Conservation (phyloP, 2,888 invertebrate species). For the Electrophaes corylata region DNA sequence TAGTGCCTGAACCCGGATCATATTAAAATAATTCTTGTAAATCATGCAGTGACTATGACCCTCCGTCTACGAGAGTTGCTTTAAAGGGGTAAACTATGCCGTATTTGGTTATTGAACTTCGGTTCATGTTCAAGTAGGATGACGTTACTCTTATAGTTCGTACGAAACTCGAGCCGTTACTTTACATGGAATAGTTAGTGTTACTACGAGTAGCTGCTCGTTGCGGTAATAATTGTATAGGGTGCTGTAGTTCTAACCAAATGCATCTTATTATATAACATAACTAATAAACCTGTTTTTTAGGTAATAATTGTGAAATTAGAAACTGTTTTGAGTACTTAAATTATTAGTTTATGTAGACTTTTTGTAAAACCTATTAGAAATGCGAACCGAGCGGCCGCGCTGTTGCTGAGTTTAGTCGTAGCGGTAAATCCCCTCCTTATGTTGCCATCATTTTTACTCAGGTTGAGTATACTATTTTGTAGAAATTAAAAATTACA, state of each 20-base stretch:
- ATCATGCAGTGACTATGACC: slow-evolving; percentile 48
- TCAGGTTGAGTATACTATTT: not conserved
- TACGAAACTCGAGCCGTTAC: slow-evolving; percentile 14
- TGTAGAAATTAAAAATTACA: slow-evolving; percentile 32
- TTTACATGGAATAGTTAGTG: slow-evolving; percentile 11
- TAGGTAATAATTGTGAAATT: too few species aligned
- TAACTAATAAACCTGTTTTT: too few species aligned
- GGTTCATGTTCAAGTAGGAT: slow-evolving; percentile 10
- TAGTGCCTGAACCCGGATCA: slow-evolving; percentile 41
- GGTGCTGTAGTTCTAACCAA: not conserved
- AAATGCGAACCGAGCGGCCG: not conserved
- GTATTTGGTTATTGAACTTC: slow-evolving; percentile 36
- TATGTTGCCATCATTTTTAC: slow-evolving; percentile 9
- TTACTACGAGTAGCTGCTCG: too few species aligned
- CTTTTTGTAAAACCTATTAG: not conserved
- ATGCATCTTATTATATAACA: not conserved
- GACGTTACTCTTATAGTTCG: slow-evolving; percentile 9
- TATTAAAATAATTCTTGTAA: slow-evolving; percentile 50
- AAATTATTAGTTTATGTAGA: too few species aligned
- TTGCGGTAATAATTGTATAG: too few species aligned
- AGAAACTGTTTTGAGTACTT: too few species aligned
- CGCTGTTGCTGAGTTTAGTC: not conserved
- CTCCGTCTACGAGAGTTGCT: slow-evolving; percentile 30
- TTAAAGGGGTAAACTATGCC: slow-evolving; percentile 26
- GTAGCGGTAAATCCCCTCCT: slow-evolving; percentile 11